Evolutionary conservation across 2,888 invertebrate genomes (phyloP), one percentile per base, ranked within the genome.

Genomic region (Pollenia amentaria): DNA sequence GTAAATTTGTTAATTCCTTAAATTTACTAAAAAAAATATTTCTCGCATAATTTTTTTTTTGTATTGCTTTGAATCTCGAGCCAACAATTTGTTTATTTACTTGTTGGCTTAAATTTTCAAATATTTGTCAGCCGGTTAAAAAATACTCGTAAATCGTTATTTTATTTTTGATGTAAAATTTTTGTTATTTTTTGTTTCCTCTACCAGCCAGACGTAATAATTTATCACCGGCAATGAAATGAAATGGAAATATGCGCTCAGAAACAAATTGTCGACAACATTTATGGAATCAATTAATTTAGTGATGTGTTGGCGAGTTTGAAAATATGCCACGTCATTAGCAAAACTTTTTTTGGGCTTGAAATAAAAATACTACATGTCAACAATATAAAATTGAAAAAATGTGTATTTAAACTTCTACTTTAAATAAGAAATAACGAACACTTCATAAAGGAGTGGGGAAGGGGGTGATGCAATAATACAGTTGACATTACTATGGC

Each of bases 261-360:
- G 55, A 82, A 79, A 81, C 69, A 80, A 57, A 21, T 3, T n/a
- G n/a, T 82, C 51, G 77, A 67, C 77, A 81, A 76, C 87, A 83
- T 88, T 85, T 88, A 87, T 88, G 76, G 78, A 87, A 80, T 87
- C 86, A 88, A 86, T 87, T 87, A 86, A 87, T 87, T 87, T 87
- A 83, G 87, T 85, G 78, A 80, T 84, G 80, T 88, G 85, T 87
- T 87, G 87, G 84, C 84, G 79, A 80, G 46, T 79, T 60, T 70
- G 78, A 82, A 82, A 78, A 80, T 81, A 53, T 85, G 73, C 21
- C 73, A 83, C 51, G 69, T 64, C 48, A 75, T 60, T 16, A n/a
- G 14, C 9, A 62, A 16, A 40, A 62, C 16, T 3, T 62, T 62
- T 62, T 42, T 10, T 38, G 3, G 3, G 21, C 3, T 21, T 29